Conservation (phyloP, 2,113 vertebrate species). For the Pollachius pollachius region DNA sequence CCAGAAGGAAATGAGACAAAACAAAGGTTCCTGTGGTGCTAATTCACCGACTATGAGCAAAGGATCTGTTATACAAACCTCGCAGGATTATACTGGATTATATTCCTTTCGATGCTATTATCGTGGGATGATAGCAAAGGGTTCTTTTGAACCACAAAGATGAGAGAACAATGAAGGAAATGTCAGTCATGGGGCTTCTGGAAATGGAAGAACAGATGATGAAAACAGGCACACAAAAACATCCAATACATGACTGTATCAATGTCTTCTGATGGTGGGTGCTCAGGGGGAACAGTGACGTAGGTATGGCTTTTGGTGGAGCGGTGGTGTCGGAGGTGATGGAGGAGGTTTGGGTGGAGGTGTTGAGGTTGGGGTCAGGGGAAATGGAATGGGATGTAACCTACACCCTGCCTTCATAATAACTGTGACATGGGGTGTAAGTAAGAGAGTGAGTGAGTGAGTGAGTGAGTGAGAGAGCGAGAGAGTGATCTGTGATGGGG, state of each 20-base stretch:
- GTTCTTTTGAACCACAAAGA: constrained; percentile 28
- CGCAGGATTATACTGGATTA: neutral
- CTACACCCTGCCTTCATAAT: too few species aligned
- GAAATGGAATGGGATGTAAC: too few species aligned
- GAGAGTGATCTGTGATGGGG: too few species aligned
- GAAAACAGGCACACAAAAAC: constrained; percentile 46
- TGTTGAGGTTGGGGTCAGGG: too few species aligned
- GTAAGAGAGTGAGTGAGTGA: constrained; percentile 12
- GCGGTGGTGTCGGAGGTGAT: constrained; percentile 7
- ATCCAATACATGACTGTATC: constrained; percentile 31
- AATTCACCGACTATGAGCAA: neutral
- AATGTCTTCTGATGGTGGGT: constrained; percentile 33
- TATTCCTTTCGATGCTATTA: neutral
- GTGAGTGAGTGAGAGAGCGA: constrained; percentile 22
- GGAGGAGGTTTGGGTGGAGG: too few species aligned
- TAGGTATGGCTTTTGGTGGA: constrained; percentile 24
- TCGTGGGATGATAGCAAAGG: neutral
- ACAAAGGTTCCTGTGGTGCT: neutral
- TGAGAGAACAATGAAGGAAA: constrained; percentile 10
- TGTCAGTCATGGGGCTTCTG: constrained; percentile 22
- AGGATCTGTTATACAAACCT: neutral
- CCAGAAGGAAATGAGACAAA: constrained; percentile 6
- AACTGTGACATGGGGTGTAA: constrained; percentile 37
- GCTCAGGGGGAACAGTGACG: constrained; percentile 26
- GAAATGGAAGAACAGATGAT: constrained; percentile 47